A percentile compares a stretch with the other conserved stretches of the same genome.
phyloP scores from a whole-genome alignment of 1,140 invertebrate species.

The Samia ricini region DNA sequence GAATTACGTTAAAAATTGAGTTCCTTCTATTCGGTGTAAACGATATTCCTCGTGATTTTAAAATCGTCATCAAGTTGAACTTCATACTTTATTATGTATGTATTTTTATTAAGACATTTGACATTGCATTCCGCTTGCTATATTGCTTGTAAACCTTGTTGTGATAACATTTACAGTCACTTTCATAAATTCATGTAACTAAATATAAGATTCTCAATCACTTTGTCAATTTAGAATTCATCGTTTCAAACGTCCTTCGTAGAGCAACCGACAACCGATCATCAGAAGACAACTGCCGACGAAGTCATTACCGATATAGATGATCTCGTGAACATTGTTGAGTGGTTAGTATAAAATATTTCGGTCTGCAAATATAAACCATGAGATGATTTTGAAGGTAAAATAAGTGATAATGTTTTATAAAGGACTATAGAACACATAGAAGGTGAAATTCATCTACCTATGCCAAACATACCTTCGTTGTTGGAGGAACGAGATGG shows the following conservation, averaged over 20 bases:
- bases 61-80: too few relatives aligned
- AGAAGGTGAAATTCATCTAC: constrained; percentile 81
- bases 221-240: not conserved
- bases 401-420: not conserved
- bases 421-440: constrained; percentile 83
- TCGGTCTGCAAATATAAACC: not conserved
- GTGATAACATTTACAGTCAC: too few relatives aligned
- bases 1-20: too few relatives aligned
- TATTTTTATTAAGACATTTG: too few relatives aligned
- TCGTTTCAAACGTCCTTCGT: not conserved
- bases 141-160: too few relatives aligned
- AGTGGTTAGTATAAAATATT: constrained; percentile 45
- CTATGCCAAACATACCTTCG: constrained; percentile 79
- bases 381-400: too few relatives aligned
- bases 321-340: constrained; percentile 51
- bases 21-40: too few relatives aligned
- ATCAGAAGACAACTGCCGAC: constrained; percentile 42
- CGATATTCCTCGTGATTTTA: too few relatives aligned
- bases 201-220: too few relatives aligned
- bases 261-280: not conserved
- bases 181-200: too few relatives aligned
- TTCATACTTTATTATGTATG: too few relatives aligned
- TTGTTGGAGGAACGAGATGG: constrained; percentile 75
- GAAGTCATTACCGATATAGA: constrained; percentile 55
- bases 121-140: too few relatives aligned